Evolutionary conservation across 2,797 vertebrate genomes (phyloP).

Genomic region (Anguilla obscura): DNA sequence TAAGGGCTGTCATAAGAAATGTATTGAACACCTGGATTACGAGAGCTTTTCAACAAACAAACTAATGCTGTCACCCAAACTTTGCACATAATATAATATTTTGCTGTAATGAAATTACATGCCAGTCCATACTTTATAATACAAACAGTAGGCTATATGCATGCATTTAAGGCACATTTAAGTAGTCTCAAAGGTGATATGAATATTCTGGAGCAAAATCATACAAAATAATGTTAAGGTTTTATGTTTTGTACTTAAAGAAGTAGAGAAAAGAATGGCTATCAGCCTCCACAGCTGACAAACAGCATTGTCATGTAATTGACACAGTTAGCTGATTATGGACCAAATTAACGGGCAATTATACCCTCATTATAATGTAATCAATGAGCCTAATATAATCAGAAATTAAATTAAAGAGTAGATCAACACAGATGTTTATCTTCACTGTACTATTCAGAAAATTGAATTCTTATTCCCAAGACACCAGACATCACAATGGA

Average conservation of each 20-base stretch:
- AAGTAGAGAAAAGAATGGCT: background rate
- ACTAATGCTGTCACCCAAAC: background rate
- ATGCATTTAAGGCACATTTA: too few species aligned
- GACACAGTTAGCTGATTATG: constrained; percentile 16
- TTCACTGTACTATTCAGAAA: background rate
- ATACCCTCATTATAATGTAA: constrained; percentile 26
- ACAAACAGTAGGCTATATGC: too few species aligned
- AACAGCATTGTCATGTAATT: constrained; percentile 1
- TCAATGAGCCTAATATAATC: constrained; percentile 23
- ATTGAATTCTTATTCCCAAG: background rate
- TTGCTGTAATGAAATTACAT: background rate
- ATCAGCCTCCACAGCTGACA: background rate
- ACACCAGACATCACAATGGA: background rate
- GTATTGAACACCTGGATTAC: background rate
- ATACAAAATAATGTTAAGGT: background rate
- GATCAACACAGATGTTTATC: constrained; percentile 28
- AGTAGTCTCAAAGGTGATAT: too few species aligned
- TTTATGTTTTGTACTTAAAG: background rate
- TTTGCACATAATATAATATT: background rate
- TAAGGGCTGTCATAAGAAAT: background rate
- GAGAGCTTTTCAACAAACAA: background rate
- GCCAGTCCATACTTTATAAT: background rate
- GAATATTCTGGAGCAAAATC: too few species aligned
- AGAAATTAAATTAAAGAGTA: constrained; percentile 1
- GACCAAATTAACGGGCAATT: constrained; percentile 8